A percentile compares a stretch with the other conserved stretches of the same genome.
Conservation (phyloP, 2,888 invertebrate species). For the Lypha dubia region DNA sequence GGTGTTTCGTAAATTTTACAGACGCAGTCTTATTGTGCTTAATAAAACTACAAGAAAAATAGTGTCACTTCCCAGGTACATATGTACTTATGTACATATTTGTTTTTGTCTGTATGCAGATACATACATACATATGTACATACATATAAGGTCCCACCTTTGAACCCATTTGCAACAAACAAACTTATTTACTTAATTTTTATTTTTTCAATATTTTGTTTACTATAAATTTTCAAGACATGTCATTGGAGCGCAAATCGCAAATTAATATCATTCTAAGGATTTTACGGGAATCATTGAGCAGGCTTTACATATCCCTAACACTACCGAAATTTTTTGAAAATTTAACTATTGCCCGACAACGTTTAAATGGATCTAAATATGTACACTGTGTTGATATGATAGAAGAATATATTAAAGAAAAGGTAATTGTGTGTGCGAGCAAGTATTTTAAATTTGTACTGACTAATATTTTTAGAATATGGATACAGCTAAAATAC, state of each 20-base stretch:
- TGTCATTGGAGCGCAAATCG: conserved; percentile 73
- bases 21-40: no score
- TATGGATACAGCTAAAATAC: background rate
- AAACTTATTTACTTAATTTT: no score
- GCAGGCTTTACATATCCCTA: conserved; percentile 75
- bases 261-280: conserved; percentile 75
- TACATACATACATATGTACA: no score
- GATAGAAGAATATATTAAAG: conserved; percentile 70
- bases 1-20: no score
- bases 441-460: background rate
- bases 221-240: conserved; percentile 10
- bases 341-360: conserved; percentile 67
- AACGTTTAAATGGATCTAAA: conserved; percentile 64
- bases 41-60: no score
- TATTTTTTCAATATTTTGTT: background rate
- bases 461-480: conserved; percentile 30
- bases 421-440: conserved; percentile 61
- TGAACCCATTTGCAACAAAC: no score
- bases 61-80: no score
- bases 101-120: no score
- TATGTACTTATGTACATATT: no score
- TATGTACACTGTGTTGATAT: conserved; percentile 68
- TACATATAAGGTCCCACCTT: no score
- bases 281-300: conserved; percentile 73
- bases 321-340: conserved; percentile 74